Evolutionary conservation across 2,888 invertebrate species (phyloP).

Genomic region (Colostygia pectinataria): DNA sequence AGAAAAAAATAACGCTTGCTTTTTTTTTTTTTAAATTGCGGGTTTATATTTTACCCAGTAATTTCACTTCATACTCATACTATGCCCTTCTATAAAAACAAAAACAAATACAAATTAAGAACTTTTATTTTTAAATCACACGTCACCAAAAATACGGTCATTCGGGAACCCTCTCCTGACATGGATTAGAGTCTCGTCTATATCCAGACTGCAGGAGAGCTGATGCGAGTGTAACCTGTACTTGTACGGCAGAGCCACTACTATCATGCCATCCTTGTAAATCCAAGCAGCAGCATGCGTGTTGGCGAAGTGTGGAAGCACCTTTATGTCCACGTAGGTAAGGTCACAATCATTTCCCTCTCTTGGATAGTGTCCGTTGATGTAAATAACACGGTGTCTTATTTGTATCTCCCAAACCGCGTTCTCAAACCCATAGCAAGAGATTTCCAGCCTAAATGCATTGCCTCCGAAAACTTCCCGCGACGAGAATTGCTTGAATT

Average conservation of each 20-base stretch:
- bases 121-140: too few relatives aligned
- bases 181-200: slow-evolving; percentile 18
- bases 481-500: slow-evolving; percentile 21
- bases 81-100: too few relatives aligned
- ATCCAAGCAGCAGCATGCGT: slow-evolving; percentile 20
- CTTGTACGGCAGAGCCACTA: slow-evolving; percentile 21
- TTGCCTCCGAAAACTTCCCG: slow-evolving; percentile 18
- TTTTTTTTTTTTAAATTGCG: too few relatives aligned
- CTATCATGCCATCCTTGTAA: slow-evolving; percentile 8
- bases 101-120: too few relatives aligned
- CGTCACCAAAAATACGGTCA: slow-evolving; percentile 15
- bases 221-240: slow-evolving; percentile 9
- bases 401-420: slow-evolving; percentile 20
- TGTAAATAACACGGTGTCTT: slow-evolving; percentile 25
- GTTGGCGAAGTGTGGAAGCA: slow-evolving; percentile 25
- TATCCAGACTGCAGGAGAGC: slow-evolving; percentile 8
- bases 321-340: slow-evolving; percentile 24
- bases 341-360: slow-evolving; percentile 21
- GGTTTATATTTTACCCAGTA: too few relatives aligned
- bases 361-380: slow-evolving; percentile 16
- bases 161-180: slow-evolving; percentile 17
- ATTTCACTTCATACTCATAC: too few relatives aligned
- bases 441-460: slow-evolving; percentile 18
- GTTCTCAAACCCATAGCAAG: background rate
- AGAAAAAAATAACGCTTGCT: too few relatives aligned